A percentile compares a stretch with the other conserved stretches of the same genome.
These are phyloP conservation scores for Geophilus truncorum DNA, from an alignment of 2,888 invertebrate genomes.

Conservation along the genomic window DNA sequence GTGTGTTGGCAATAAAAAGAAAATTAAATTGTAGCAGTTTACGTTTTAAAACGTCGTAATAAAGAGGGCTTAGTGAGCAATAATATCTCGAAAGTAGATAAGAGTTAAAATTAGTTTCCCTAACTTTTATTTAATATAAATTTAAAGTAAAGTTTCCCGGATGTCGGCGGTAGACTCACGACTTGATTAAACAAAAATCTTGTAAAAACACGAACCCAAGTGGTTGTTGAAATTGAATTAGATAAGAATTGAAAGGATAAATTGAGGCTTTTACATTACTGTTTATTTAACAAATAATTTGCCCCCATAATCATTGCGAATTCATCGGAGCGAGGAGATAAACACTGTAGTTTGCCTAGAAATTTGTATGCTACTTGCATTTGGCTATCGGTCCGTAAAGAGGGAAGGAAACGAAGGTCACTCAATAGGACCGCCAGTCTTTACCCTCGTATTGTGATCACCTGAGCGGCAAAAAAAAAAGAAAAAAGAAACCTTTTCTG, in stretches of 20 bases:
- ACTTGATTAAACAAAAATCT: too few species aligned
- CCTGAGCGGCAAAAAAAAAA: not conserved
- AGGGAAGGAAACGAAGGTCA: not conserved
- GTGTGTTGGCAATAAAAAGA: not conserved
- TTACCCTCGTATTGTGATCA: constrained; percentile 1
- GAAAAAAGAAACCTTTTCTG: not conserved
- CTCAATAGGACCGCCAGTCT: not conserved
- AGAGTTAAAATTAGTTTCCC: not conserved
- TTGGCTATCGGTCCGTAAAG: not conserved
- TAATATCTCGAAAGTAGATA: not conserved
- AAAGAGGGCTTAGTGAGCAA: not conserved
- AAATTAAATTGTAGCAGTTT: not conserved
- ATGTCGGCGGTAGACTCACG: not conserved
- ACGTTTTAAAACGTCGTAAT: constrained; percentile 10
- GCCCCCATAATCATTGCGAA: not conserved
- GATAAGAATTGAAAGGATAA: not conserved
- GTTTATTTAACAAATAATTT: constrained; percentile 3
- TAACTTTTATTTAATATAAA: not conserved
- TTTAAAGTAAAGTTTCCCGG: not conserved
- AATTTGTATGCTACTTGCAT: constrained; percentile 7
- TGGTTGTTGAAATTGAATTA: not conserved
- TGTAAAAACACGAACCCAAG: not conserved
- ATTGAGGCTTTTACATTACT: not conserved
- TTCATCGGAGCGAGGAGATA: not conserved
- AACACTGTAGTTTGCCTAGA: not conserved